A percentile compares a stretch with the other conserved stretches of the same genome.
These are phyloP conservation scores for Brienomyrus longianalis DNA, from an alignment of 2,113 vertebrate genomes.

Conservation along the genomic window DNA sequence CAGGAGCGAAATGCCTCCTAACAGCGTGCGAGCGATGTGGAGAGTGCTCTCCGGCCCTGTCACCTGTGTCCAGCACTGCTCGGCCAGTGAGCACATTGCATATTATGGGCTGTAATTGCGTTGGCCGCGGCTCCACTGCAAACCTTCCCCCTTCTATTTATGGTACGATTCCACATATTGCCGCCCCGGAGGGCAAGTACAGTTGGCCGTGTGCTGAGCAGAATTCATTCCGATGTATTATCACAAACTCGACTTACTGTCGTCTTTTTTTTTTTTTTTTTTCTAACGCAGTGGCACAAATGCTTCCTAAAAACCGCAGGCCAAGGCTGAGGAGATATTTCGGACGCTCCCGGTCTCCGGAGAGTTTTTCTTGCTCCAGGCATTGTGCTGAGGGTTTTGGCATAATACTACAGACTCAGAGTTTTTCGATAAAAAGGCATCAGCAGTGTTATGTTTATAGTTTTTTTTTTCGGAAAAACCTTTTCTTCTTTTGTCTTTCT, in stretches of 20 bases:
- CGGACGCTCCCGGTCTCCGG: neutral
- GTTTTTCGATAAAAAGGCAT: neutral
- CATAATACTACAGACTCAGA: neutral
- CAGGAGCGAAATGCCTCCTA: neutral
- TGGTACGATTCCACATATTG: slow-evolving; percentile 2
- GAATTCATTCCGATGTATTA: neutral
- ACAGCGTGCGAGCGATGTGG: neutral
- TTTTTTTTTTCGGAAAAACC: neutral
- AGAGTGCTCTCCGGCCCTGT: neutral
- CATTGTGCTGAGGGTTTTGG: neutral
- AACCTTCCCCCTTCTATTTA: neutral
- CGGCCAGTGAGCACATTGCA: neutral
- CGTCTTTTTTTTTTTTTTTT: neutral
- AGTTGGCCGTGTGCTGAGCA: slow-evolving; percentile 2
- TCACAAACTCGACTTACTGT: neutral
- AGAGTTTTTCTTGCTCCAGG: neutral
- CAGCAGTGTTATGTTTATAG: neutral
- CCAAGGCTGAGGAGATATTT: neutral
- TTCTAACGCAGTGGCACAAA: neutral
- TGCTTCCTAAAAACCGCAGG: neutral
- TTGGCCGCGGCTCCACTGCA: neutral
- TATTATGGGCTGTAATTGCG: neutral
- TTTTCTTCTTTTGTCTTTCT: neutral
- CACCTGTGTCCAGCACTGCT: neutral
- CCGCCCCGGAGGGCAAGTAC: neutral